A percentile compares a stretch with the other conserved stretches of the same genome.
These are phyloP conservation scores for Drosophila mayaguana DNA, from an alignment of 2,888 invertebrate species.

Conservation along the genomic window DNA sequence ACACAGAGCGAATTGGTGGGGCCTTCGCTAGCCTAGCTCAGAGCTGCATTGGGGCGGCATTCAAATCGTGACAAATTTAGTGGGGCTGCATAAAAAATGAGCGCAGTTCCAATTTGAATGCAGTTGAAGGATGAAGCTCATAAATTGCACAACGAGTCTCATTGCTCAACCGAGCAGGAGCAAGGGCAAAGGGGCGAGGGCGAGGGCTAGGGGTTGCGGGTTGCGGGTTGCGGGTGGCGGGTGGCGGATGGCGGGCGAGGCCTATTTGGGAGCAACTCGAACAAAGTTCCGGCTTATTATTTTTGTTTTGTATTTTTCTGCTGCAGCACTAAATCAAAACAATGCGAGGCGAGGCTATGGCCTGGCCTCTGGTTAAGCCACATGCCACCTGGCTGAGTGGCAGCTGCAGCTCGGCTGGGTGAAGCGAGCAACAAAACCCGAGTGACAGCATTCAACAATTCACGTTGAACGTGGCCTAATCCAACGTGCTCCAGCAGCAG, in stretches of 20 bases:
- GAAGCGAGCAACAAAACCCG: conserved; percentile 39
- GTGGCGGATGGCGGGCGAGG: background rate
- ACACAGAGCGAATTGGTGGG: background rate
- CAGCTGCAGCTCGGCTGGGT: conserved; percentile 21
- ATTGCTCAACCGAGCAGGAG: conserved; percentile 1
- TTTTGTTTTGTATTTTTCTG: conserved; percentile 13
- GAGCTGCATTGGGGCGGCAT: background rate
- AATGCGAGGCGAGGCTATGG: conserved; percentile 27
- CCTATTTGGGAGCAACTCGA: conserved; percentile 8
- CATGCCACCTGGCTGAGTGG: conserved; percentile 22
- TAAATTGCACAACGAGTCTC: conserved; percentile 20
- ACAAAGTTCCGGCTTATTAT: conserved; percentile 22
- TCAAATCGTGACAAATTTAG: conserved; percentile 13
- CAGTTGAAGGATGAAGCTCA: conserved; percentile 26
- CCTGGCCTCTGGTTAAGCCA: conserved; percentile 8
- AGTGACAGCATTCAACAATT: conserved; percentile 56
- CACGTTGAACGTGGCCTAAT: conserved; percentile 51
- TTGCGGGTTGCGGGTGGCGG: background rate
- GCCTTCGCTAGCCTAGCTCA: background rate
- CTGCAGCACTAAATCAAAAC: conserved; percentile 39
- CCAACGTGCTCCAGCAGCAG: conserved; percentile 36
- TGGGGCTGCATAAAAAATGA: conserved; percentile 1
- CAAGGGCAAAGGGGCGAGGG: background rate
- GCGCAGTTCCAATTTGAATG: conserved; percentile 14
- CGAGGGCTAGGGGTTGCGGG: background rate